phyloP scores from a whole-genome alignment of 2,797 vertebrate species.

The Hemibagrus guttatus region DNA sequence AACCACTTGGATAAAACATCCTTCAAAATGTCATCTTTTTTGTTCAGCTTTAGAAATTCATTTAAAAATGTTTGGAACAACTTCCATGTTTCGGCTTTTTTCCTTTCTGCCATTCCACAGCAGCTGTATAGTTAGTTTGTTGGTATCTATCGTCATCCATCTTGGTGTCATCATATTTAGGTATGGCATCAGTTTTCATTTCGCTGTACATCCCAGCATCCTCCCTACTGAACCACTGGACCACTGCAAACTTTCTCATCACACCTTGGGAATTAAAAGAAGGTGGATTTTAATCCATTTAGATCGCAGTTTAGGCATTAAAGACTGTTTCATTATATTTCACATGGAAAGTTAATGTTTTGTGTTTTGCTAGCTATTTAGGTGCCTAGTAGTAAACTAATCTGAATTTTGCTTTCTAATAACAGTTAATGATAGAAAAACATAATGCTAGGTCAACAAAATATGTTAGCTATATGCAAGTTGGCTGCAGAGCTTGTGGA shows the following conservation, averaged over 20 bases:
- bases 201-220: neutral
- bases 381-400: too few relatives aligned
- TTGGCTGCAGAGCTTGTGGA: neutral
- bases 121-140: neutral
- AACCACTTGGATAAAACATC: too few relatives aligned
- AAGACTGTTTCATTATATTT: neutral
- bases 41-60: too few relatives aligned
- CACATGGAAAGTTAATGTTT: too few relatives aligned
- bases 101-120: neutral
- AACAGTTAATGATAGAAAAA: too few relatives aligned
- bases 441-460: neutral
- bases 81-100: neutral
- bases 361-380: too few relatives aligned
- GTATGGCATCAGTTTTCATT: neutral
- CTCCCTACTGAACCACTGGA: too few relatives aligned
- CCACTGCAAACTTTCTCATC: neutral
- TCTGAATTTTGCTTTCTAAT: too few relatives aligned
- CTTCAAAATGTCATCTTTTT: too few relatives aligned
- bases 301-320: neutral
- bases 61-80: too few relatives aligned
- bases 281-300: neutral
- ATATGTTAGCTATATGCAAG: neutral
- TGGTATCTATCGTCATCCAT: neutral
- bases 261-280: neutral
- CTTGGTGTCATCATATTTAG: constrained; percentile 1